phyloP scores from a whole-genome alignment of 2,797 vertebrate species.

The Argentina silus region DNA sequence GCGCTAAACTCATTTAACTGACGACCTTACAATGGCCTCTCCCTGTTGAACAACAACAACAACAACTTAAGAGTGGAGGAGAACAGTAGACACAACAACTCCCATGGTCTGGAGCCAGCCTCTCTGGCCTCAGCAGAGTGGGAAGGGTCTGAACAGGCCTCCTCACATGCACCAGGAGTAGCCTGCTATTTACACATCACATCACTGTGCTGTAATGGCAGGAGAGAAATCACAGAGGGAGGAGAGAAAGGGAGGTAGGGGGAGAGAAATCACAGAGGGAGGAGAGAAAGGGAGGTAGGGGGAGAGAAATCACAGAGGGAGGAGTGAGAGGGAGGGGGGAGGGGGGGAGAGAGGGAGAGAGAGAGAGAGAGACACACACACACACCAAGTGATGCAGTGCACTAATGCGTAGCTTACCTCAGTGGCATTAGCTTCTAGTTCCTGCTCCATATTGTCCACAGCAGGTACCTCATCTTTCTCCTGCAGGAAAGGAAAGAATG shows the following conservation, averaged over 20 bases:
- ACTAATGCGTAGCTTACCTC: conserved; percentile 61
- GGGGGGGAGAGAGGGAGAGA: not conserved
- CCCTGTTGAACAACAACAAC: not conserved
- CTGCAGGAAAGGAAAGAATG: conserved; percentile 73
- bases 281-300: not conserved
- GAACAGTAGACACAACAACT: not conserved
- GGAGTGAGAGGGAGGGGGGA: not conserved
- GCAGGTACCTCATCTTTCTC: conserved; percentile 47
- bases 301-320: not conserved
- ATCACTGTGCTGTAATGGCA: not conserved
- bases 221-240: not conserved
- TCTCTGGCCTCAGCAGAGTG: not conserved
- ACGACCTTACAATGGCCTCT: not conserved
- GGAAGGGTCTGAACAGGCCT: not conserved
- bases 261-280: not conserved
- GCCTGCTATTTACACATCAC: not conserved
- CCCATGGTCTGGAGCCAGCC: not conserved
- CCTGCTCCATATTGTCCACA: conserved; percentile 43
- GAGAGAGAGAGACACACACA: not conserved
- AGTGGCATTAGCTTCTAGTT: conserved; percentile 42
- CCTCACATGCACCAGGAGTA: not conserved
- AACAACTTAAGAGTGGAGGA: not conserved
- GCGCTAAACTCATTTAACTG: not conserved
- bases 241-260: conserved; percentile 14
- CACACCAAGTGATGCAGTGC: not conserved